Percentiles rank a stretch among this genome's conserved stretches.
phyloP scores from a whole-genome alignment of 2,888 invertebrate genomes.

The Petrolisthes manimaculis region DNA sequence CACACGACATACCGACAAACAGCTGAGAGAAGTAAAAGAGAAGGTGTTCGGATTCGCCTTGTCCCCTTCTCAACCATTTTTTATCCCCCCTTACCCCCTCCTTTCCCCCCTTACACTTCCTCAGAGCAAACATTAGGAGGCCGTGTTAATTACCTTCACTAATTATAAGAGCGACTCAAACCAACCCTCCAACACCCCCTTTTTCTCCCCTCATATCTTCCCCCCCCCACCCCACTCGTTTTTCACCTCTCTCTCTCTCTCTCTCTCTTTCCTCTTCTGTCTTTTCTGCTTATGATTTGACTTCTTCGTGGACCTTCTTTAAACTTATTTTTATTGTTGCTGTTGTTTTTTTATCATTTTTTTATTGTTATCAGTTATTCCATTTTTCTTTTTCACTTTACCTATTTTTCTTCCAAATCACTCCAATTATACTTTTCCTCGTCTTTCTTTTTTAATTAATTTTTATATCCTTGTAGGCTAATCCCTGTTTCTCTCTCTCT shows the following conservation, averaged over 20 bases:
- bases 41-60: background rate
- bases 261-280: too few relatives aligned
- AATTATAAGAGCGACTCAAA: too few relatives aligned
- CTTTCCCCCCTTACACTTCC: background rate
- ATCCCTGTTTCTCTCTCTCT: background rate
- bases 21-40: background rate
- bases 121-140: too few relatives aligned
- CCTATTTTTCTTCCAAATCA: background rate
- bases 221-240: background rate
- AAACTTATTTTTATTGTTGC: background rate
- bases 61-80: background rate
- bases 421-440: background rate
- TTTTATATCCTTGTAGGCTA: background rate
- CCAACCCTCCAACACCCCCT: too few relatives aligned
- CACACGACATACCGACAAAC: too few relatives aligned
- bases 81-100: background rate
- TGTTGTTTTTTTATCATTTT: background rate
- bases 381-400: background rate
- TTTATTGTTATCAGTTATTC: background rate
- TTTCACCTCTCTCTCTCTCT: slow-evolving; percentile 3
- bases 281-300: too few relatives aligned
- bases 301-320: background rate
- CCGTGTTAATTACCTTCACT: too few relatives aligned
- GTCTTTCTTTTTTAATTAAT: background rate
- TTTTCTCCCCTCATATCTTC: background rate